Percentiles rank a stretch among this genome's conserved stretches.
These are phyloP conservation scores for Characodon lateralis DNA, from an alignment of 2,797 vertebrate species.

Conservation along the genomic window DNA sequence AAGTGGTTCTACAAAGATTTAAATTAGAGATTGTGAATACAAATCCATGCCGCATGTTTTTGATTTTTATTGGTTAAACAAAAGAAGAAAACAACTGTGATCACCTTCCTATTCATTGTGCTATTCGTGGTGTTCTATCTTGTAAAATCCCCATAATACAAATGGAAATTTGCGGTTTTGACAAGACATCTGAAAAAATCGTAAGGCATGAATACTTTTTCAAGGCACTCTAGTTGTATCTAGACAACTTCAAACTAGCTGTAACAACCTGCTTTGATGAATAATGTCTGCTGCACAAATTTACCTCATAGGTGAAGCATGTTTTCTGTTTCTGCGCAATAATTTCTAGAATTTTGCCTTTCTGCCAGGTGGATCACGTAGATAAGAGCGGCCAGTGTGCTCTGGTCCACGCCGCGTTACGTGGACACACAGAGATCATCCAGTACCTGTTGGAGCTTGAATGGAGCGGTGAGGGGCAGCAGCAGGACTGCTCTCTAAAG, in stretches of 20 bases:
- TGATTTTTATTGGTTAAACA: neutral
- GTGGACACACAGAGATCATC: constrained; percentile 90
- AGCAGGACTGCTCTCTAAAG: constrained; percentile 83
- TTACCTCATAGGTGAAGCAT: neutral
- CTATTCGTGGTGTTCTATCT: neutral
- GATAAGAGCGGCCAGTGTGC: constrained; percentile 97
- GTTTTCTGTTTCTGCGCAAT: neutral
- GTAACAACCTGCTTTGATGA: neutral
- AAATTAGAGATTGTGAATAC: too few species aligned
- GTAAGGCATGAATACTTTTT: neutral
- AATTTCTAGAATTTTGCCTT: constrained; percentile 22
- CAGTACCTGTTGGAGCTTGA: constrained; percentile 85
- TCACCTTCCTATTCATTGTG: neutral
- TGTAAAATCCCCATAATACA: neutral
- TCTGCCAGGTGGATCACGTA: constrained; percentile 85
- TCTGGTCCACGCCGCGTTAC: constrained; percentile 91
- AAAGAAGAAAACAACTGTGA: neutral
- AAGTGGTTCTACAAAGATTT: neutral
- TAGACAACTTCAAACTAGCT: neutral
- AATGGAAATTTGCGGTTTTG: neutral
- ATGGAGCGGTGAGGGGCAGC: constrained; percentile 82
- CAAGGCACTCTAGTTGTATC: too few species aligned
- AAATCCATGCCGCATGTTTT: too few species aligned
- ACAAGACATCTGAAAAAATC: neutral
- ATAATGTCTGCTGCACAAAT: neutral